These are phyloP conservation scores for Cecidostiba fungosa DNA, from an alignment of 2,888 invertebrate species.

Conservation along the genomic window DNA sequence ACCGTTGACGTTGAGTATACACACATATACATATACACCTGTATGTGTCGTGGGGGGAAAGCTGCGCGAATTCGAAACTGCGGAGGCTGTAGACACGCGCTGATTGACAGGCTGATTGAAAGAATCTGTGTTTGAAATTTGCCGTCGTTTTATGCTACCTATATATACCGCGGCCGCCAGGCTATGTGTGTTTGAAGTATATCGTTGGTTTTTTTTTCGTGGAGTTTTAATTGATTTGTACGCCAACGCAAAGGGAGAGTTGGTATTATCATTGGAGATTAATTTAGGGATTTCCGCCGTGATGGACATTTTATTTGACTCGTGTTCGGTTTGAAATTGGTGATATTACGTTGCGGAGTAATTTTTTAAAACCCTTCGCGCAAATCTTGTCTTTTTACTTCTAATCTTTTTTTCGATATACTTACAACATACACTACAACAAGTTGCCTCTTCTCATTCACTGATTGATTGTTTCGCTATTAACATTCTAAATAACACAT, in stretches of 20 bases:
- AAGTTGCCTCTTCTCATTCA: background rate
- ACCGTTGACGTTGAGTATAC: background rate
- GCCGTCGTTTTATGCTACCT: slow-evolving; percentile 43
- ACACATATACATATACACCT: background rate
- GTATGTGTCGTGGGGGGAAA: background rate
- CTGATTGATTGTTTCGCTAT: background rate
- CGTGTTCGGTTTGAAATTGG: no score
- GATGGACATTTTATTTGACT: background rate
- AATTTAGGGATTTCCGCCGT: background rate
- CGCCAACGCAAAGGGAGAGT: background rate
- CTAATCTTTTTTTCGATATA: no score
- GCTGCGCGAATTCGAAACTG: background rate
- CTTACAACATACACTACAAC: no score
- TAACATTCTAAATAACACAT: background rate
- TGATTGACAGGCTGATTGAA: slow-evolving; percentile 61
- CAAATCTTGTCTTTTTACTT: no score
- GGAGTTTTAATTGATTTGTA: slow-evolving; percentile 29
- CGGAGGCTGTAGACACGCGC: slow-evolving; percentile 2
- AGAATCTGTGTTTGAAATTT: slow-evolving; percentile 52
- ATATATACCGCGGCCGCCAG: background rate
- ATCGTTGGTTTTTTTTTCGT: slow-evolving; percentile 6
- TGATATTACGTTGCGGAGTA: no score
- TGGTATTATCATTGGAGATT: background rate
- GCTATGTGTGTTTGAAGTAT: background rate
- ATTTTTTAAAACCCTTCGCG: no score